phyloP scores from a whole-genome alignment of 2,888 invertebrate genomes.

The Heliconius aoede region DNA sequence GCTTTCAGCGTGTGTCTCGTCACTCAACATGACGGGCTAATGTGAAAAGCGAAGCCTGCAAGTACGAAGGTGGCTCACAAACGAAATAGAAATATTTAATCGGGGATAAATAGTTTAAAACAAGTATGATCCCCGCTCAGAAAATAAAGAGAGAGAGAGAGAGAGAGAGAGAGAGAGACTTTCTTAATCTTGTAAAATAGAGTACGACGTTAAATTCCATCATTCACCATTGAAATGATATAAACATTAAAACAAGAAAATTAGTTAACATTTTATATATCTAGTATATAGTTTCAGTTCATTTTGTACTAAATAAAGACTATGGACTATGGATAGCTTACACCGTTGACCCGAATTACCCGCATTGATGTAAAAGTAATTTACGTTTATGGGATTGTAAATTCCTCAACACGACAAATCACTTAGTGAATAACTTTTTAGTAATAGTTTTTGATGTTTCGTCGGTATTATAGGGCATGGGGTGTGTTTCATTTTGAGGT shows the following conservation, averaged over 20 bases:
- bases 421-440: slow-evolving; percentile 21
- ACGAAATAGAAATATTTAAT: neutral
- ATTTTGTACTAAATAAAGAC: slow-evolving; percentile 3
- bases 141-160: too few relatives aligned
- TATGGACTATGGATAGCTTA: neutral
- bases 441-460: slow-evolving; percentile 8
- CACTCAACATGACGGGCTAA: slow-evolving; percentile 27
- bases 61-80: slow-evolving; percentile 1
- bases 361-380: slow-evolving; percentile 5
- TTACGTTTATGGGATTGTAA: slow-evolving; percentile 19
- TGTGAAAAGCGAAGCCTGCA: slow-evolving; percentile 17
- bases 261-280: neutral
- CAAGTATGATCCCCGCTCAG: too few relatives aligned
- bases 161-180: too few relatives aligned
- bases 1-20: slow-evolving; percentile 29
- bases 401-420: slow-evolving; percentile 23
- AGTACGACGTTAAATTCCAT: too few relatives aligned
- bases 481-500: neutral
- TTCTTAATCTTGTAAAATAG: too few relatives aligned
- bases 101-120: too few relatives aligned
- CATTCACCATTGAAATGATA: too few relatives aligned
- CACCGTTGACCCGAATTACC: slow-evolving; percentile 17
- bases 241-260: too few relatives aligned
- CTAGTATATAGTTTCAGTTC: neutral
- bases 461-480: neutral